Evolutionary conservation across 2,797 vertebrate genomes (phyloP).

Genomic region (Poecile montanus): DNA sequence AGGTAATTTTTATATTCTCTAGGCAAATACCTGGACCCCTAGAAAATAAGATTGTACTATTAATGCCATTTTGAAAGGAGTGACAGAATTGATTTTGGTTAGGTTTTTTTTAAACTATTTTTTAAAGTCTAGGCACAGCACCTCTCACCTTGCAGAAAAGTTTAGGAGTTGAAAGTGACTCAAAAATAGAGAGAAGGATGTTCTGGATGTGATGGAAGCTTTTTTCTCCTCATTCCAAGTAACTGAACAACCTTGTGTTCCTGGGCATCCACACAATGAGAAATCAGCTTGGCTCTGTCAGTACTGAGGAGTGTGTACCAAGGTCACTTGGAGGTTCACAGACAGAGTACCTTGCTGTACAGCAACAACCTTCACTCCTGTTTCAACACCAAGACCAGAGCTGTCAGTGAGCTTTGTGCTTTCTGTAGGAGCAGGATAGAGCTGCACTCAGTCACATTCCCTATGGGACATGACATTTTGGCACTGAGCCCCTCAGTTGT

Average conservation of each 20-base stretch:
- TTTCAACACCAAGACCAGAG: not conserved
- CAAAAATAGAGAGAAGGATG: not conserved
- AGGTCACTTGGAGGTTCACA: not conserved
- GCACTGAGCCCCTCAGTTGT: not conserved
- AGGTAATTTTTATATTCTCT: constrained; percentile 77
- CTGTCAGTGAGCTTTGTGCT: not conserved
- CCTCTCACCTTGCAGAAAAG: not conserved
- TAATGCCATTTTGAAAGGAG: not conserved
- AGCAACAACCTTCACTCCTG: not conserved
- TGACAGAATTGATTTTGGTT: not conserved
- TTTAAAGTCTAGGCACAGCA: not conserved
- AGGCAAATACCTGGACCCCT: not conserved
- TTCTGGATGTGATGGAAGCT: not conserved
- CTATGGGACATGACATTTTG: not conserved
- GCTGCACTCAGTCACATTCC: not conserved
- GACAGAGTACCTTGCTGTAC: not conserved
- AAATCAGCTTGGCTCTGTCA: not conserved
- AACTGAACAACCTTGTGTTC: not conserved
- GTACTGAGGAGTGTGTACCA: not conserved
- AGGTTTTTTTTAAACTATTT: not conserved
- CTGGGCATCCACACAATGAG: not conserved
- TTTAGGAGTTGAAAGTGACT: not conserved
- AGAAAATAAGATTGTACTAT: not conserved
- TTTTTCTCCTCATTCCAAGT: not conserved
- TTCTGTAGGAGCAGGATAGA: not conserved